Percentiles rank a stretch among this genome's conserved stretches.
Conservation (phyloP, 2,797 vertebrate species). For the Momotus momota region DNA sequence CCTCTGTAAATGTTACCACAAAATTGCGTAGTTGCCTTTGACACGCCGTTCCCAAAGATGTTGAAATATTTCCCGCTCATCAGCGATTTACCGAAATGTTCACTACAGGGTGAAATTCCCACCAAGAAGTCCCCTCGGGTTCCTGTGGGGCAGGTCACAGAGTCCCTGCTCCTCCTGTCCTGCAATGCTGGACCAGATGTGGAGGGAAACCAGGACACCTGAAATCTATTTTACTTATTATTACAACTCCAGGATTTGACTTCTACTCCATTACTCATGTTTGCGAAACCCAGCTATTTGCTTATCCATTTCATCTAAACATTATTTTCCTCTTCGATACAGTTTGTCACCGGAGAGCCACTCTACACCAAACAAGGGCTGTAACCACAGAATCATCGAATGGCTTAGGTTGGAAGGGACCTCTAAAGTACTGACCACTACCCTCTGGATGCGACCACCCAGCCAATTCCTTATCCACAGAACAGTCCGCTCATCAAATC, state of each 20-base stretch:
- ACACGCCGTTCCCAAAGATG: neutral
- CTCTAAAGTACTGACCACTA: too few relatives aligned
- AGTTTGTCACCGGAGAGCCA: slow-evolving; percentile 43
- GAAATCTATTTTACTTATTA: neutral
- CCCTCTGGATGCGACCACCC: too few relatives aligned
- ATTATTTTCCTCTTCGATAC: neutral
- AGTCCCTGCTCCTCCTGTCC: neutral
- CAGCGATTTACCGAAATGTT: neutral
- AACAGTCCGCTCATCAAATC: too few relatives aligned
- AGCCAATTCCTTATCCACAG: too few relatives aligned
- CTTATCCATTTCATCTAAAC: slow-evolving; percentile 17
- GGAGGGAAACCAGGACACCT: neutral
- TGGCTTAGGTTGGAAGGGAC: too few relatives aligned
- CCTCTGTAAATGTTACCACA: neutral
- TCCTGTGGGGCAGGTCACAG: neutral
- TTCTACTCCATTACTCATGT: neutral
- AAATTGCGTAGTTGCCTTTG: slow-evolving; percentile 16
- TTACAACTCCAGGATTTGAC: neutral
- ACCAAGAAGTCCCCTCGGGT: neutral
- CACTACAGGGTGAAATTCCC: neutral
- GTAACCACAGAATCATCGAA: neutral
- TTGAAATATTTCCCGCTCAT: neutral
- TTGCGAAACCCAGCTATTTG: slow-evolving; percentile 24
- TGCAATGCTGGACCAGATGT: neutral
- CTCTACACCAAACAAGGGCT: slow-evolving; percentile 9